Evolutionary conservation across 1,140 invertebrate species (phyloP).

Genomic region (Odontomachus brunneus): DNA sequence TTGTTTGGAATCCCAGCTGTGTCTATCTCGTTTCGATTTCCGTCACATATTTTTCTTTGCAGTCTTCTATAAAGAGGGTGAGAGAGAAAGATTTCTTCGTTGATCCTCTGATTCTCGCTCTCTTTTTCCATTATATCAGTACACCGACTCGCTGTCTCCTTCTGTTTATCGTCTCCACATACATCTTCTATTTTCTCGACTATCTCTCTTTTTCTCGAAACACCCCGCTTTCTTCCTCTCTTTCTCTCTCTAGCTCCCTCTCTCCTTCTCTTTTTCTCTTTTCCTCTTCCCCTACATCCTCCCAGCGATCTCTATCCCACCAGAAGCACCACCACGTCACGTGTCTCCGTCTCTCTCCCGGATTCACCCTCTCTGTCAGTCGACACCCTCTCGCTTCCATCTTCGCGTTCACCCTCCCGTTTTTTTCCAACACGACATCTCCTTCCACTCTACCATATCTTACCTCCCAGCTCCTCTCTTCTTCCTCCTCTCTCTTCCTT

Average conservation of each 20-base stretch:
- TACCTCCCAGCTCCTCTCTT: constrained; percentile 4
- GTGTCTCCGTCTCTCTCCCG: constrained; percentile 9
- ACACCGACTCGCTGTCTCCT: neutral
- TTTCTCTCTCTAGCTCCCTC: neutral
- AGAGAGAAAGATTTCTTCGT: constrained; percentile 12
- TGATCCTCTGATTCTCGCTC: neutral
- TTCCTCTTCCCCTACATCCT: neutral
- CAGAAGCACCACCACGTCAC: constrained; percentile 24
- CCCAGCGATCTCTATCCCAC: constrained; percentile 1
- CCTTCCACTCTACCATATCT: constrained; percentile 40
- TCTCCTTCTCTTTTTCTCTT: neutral
- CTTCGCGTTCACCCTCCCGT: constrained; percentile 10
- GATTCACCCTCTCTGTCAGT: no score
- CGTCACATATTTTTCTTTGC: neutral
- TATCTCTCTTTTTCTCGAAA: constrained; percentile 6
- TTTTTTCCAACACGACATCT: constrained; percentile 45
- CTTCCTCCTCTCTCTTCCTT: constrained; percentile 23
- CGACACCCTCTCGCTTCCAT: constrained; percentile 36
- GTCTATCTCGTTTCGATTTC: constrained; percentile 16
- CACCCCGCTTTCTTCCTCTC: no score
- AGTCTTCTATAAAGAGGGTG: constrained; percentile 6
- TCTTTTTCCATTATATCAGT: neutral
- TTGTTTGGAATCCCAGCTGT: constrained; percentile 5
- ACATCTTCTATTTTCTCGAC: neutral
- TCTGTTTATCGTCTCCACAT: no score